Evolutionary conservation across 1,140 invertebrate species (phyloP), one percentile per base, ranked within the genome.

Genomic region (Camponotus pennsylvanicus): DNA sequence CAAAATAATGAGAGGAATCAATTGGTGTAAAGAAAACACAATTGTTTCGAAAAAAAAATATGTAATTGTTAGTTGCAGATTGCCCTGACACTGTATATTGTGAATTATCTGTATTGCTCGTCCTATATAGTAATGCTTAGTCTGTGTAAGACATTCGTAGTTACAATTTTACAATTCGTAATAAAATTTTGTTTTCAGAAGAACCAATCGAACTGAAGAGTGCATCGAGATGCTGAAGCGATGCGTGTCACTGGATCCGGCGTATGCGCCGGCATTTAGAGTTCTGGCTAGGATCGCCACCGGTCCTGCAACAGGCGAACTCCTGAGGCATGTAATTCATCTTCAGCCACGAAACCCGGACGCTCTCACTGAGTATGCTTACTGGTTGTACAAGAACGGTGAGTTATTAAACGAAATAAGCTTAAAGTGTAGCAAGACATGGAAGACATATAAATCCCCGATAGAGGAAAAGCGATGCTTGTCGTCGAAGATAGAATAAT

Each of bases 191-290:
- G 78, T 78, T 95, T 95, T 1, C 93, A 97, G 97, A 85, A 97
- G 96, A 93, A 96, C 96, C 55, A 97, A 97, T 85, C 95, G 96
- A 71, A 96, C 96, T 8, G 91, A 94, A 21, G 97, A 97, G 86
- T 97, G 97, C 0, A 95, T 97, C 69, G 94, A 94, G 73, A 97
- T 97, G 97, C 88, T 97, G 42, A 96, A 96, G 89, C 95, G 96
- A 59, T 97, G 97, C 90, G 96, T 97, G 15, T 92, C 93, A 0
- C 92, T 97, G 52, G 97, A 97, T 92, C 96, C 96, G 0, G 94
- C 95, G 45, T 97, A 97, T 89, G 96, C 96, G 0, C 96, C 97
- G 57, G 97, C 97, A 0, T 97, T 97, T 91, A 89, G 97, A 82
- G 96, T 97, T 77, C 93, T 97, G 32, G 96, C 97, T 9, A 95